Base-by-base conservation (phyloP, 2,113 vertebrate species). In the Tragelaphus imberbis region DNA sequence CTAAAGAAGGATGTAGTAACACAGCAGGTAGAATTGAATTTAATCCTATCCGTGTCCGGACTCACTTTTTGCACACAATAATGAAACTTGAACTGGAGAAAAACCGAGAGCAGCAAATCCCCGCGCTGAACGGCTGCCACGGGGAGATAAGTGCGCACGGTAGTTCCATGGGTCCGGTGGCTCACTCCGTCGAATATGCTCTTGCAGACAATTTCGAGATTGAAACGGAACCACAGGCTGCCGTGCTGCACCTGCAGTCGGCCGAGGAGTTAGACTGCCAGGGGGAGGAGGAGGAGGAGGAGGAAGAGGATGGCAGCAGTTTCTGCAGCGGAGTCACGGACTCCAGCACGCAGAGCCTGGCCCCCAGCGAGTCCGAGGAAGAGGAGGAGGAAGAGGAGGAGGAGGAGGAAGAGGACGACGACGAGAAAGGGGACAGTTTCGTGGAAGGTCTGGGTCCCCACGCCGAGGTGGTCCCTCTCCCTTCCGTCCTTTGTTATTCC, bases 11-110 rank as follows among this genome's bases (percentile, higher is more conserved):
- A 97, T 99, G 99, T 98, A 99, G 99, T 98, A 99, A 99, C 98
- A 99, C 99, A 47, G 99, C 99, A 25, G 99, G 99, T 93, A 99
- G 99, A 98, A 99, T 99, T 91, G 99, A 99, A 98, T 99, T 99
- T 98, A 99, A 99, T 98, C 99, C 99, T 81, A 99, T 99, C 98
- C 99, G 99, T n/a, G 99, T 99, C 95, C 99, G 99, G 98, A 99
- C 99, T 98, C 99, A 99, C 98, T 99, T 99, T 99, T 99, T 99
- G 99, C 99, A 99, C 99, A 99, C 99, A 53, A 99, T 99, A 97
- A 99, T 99, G 99, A 99, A 99, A 98, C 99, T 99, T 51, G 99
- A 99, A 98, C 98, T 99, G 98, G 99, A 99, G 98, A 99, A 99
- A 98, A 99, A 99, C 80, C 99, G 99, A 11, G 99, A 99, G 98